Conservation (phyloP, 2,113 vertebrate genomes). For the Callopanchax toddi region DNA sequence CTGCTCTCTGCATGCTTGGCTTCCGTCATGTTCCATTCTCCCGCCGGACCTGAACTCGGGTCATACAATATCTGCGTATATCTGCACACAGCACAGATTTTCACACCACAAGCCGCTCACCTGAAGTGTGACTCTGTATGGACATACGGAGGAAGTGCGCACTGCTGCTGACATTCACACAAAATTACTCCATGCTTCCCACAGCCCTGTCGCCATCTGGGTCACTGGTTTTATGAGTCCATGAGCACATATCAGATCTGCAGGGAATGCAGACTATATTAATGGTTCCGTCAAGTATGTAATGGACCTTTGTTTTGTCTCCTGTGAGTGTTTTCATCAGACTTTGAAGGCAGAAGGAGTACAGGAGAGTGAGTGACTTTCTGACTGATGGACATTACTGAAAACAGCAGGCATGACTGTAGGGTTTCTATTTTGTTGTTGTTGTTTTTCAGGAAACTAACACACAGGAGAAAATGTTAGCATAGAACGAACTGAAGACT, state of each 20-base stretch:
- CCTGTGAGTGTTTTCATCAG: constrained; percentile 29
- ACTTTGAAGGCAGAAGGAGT: not conserved
- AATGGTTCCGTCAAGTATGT: constrained; percentile 40
- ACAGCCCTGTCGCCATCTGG: constrained; percentile 35
- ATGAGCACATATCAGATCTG: constrained; percentile 33
- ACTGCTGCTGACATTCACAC: constrained; percentile 28
- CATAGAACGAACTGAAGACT: no score
- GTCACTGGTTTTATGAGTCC: constrained; percentile 44
- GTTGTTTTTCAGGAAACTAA: no score
- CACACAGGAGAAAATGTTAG: no score
- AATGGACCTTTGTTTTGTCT: constrained; percentile 46
- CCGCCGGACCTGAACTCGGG: constrained; percentile 32
- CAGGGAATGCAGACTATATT: constrained; percentile 31
- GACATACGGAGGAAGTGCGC: not conserved
- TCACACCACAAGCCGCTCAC: constrained; percentile 26
- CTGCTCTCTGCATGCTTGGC: constrained; percentile 44
- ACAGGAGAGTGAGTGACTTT: constrained; percentile 21
- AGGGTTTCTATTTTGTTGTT: no score
- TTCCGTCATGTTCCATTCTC: constrained; percentile 42
- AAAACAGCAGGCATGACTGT: not conserved
- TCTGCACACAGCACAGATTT: constrained; percentile 24
- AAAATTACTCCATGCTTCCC: constrained; percentile 26
- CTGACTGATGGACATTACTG: not conserved
- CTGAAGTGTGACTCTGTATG: constrained; percentile 12
- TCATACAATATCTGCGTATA: constrained; percentile 19